Conservation (phyloP, 2,797 vertebrate genomes). For the Malacoctenus gilli region DNA sequence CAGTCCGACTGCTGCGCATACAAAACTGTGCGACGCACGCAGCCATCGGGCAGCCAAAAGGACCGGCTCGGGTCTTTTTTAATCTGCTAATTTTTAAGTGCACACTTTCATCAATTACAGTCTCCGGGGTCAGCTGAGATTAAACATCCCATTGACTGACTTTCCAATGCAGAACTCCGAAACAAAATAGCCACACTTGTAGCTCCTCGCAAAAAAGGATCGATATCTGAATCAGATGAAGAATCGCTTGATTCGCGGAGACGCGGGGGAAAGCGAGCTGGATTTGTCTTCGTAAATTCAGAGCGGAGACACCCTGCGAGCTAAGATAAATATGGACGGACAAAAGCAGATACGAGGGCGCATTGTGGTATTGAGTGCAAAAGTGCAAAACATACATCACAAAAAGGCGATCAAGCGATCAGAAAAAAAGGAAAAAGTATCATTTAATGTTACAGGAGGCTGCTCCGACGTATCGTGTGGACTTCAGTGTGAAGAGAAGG, state of each 20-base stretch:
- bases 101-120: slow-evolving; percentile 45
- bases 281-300: slow-evolving; percentile 52
- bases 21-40: neutral
- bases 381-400: slow-evolving; percentile 16
- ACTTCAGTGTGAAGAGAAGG: neutral
- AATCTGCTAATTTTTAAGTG: slow-evolving; percentile 31
- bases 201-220: slow-evolving; percentile 41
- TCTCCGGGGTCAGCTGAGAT: slow-evolving; percentile 43
- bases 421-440: slow-evolving; percentile 12
- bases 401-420: neutral
- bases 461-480: too few species aligned
- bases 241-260: slow-evolving; percentile 51
- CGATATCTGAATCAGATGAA: slow-evolving; percentile 64
- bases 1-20: too few species aligned
- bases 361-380: slow-evolving; percentile 17
- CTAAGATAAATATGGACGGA: slow-evolving; percentile 44
- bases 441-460: neutral
- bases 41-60: neutral
- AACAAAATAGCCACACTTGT: slow-evolving; percentile 56
- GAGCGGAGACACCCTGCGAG: slow-evolving; percentile 3
- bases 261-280: slow-evolving; percentile 15
- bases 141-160: slow-evolving; percentile 39
- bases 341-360: slow-evolving; percentile 3
- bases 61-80: slow-evolving; percentile 30
- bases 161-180: slow-evolving; percentile 52